Evolutionary conservation across 2,113 vertebrate species (phyloP).

Genomic region (Myrmophylax atrothorax): DNA sequence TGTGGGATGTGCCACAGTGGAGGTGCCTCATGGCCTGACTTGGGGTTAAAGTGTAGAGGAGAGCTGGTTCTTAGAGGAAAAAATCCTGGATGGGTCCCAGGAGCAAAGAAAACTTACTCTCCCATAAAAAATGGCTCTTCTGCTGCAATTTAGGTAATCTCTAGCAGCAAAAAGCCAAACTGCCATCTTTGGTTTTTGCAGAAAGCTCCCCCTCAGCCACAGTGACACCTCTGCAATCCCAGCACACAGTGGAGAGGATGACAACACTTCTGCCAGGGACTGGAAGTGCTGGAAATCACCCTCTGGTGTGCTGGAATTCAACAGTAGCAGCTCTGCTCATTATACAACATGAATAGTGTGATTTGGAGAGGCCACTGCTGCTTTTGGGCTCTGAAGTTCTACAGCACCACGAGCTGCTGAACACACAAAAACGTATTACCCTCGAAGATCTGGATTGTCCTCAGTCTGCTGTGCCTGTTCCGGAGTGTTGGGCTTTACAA

Average conservation of each 20-base stretch:
- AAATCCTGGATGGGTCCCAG: not conserved
- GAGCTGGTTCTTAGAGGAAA: not conserved
- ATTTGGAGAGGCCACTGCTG: not conserved
- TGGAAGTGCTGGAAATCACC: not conserved
- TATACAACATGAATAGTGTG: not conserved
- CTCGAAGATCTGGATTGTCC: constrained; percentile 6
- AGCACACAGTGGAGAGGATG: not conserved
- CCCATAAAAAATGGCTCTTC: not conserved
- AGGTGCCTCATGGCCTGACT: not conserved
- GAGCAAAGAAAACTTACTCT: not conserved
- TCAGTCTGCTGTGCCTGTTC: constrained; percentile 21
- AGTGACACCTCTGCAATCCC: not conserved
- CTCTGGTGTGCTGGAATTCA: not conserved
- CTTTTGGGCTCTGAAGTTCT: not conserved
- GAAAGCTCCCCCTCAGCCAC: not conserved
- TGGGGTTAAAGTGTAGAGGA: not conserved
- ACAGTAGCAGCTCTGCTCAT: not conserved
- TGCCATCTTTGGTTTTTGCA: not conserved
- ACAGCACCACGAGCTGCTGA: not conserved
- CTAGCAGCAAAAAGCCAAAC: not conserved
- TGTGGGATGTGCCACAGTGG: not conserved
- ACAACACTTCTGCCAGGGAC: not conserved
- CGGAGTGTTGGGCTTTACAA: constrained; percentile 1
- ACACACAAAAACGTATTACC: constrained; percentile 7
- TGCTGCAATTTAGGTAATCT: not conserved